phyloP scores from a whole-genome alignment of 2,113 vertebrate species.

The Brachypteracias leptosomus region DNA sequence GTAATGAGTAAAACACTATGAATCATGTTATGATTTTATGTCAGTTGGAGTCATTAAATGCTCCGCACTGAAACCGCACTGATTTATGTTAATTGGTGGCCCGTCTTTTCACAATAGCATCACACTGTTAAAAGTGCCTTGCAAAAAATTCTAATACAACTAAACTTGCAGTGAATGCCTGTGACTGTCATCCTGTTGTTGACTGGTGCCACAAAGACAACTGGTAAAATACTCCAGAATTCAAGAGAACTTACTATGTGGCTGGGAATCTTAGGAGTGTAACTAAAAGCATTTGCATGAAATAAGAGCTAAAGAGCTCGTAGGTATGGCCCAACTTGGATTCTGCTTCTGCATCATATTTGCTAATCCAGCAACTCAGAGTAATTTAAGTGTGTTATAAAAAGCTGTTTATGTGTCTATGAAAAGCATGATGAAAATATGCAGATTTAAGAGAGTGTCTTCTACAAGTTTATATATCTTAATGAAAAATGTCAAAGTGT shows the following conservation, averaged over 20 bases:
- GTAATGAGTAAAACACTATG: neutral
- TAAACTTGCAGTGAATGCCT: neutral
- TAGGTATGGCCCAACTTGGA: neutral
- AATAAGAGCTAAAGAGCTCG: neutral
- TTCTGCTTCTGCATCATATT: neutral
- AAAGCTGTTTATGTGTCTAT: neutral
- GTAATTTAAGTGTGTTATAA: neutral
- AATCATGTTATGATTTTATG: constrained; percentile 1
- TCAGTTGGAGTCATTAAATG: neutral
- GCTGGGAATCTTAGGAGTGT: neutral
- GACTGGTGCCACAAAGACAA: neutral
- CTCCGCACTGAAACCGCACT: neutral
- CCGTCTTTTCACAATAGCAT: neutral
- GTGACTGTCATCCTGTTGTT: neutral
- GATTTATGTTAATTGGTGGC: constrained; percentile 24
- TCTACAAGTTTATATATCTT: constrained; percentile 15
- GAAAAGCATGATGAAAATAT: constrained; percentile 1
- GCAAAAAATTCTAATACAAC: neutral
- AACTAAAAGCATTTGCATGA: neutral
- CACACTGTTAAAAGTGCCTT: neutral
- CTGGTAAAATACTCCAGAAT: neutral
- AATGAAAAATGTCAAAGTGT: neutral
- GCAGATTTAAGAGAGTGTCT: neutral
- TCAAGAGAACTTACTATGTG: neutral
- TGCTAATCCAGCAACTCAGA: neutral